Evolutionary conservation across 2,113 vertebrate species (phyloP).

Genomic region (Tragelaphus strepsiceros): DNA sequence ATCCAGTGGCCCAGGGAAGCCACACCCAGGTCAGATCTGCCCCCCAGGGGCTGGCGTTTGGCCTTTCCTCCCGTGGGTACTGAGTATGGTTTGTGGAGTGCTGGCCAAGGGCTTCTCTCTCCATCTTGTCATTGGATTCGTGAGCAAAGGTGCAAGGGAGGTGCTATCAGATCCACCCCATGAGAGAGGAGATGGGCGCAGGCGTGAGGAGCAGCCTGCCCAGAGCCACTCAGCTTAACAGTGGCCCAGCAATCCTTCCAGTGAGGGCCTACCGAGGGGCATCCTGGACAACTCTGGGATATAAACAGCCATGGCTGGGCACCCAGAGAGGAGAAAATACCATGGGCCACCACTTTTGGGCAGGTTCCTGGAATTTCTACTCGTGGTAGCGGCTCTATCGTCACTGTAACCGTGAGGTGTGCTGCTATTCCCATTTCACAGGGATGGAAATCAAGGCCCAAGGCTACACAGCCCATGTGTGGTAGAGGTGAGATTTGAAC

Average conservation of each 20-base stretch:
- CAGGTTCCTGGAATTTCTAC: not conserved
- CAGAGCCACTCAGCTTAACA: not conserved
- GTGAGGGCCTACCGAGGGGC: too few species aligned
- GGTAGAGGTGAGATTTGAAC: not conserved
- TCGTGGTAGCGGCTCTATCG: not conserved
- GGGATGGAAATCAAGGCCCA: not conserved
- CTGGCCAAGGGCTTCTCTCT: not conserved
- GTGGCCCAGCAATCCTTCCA: not conserved
- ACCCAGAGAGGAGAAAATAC: not conserved
- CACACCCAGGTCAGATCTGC: not conserved
- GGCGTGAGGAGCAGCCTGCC: not conserved
- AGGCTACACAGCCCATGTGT: too few species aligned
- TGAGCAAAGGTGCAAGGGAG: not conserved
- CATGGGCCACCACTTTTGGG: not conserved
- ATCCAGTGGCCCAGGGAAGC: not conserved
- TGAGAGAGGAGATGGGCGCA: not conserved
- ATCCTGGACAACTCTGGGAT: not conserved
- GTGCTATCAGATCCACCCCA: not conserved
- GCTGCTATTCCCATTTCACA: not conserved
- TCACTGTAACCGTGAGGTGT: too few species aligned
- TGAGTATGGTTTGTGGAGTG: rapidly evolving
- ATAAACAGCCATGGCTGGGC: not conserved
- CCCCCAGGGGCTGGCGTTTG: not conserved
- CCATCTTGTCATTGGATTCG: not conserved
- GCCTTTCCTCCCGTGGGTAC: not conserved